These are phyloP conservation scores for Hydractinia symbiolongicarpus DNA, from an alignment of 30 jellyfish, hydroid and myxozoan species.

Conservation along the genomic window DNA sequence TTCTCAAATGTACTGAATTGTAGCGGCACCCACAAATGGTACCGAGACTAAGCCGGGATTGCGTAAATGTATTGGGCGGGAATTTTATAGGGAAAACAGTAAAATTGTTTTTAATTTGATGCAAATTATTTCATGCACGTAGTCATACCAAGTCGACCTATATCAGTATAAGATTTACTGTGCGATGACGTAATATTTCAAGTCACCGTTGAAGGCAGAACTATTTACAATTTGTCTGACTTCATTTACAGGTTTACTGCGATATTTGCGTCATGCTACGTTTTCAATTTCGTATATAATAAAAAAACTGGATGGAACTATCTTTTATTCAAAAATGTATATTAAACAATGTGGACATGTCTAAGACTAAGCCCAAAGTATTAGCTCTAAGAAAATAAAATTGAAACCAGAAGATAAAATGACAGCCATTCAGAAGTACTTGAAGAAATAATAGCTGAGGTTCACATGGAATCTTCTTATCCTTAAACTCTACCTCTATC, in stretches of 20 bases:
- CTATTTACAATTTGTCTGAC: neutral
- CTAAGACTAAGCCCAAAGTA: neutral
- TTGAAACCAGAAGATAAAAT: no score
- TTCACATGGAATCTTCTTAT: no score
- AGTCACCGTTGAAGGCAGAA: neutral
- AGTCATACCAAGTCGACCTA: neutral
- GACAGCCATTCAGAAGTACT: no score
- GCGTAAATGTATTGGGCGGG: no score
- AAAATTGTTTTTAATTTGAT: no score
- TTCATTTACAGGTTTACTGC: neutral
- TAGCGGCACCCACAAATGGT: no score
- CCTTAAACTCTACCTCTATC: no score
- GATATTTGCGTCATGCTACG: constrained; percentile 2
- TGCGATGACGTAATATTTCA: neutral
- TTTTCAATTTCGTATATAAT: neutral
- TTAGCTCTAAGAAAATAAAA: no score
- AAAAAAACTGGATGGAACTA: neutral
- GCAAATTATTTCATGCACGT: neutral
- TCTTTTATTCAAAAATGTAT: neutral
- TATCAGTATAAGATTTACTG: neutral
- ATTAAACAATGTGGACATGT: neutral
- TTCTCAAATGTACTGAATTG: no score
- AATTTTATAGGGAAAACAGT: no score
- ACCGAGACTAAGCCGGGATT: no score
- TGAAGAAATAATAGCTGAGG: no score